These are phyloP conservation scores for Alca torda DNA, from an alignment of 2,797 vertebrate genomes.

Conservation along the genomic window DNA sequence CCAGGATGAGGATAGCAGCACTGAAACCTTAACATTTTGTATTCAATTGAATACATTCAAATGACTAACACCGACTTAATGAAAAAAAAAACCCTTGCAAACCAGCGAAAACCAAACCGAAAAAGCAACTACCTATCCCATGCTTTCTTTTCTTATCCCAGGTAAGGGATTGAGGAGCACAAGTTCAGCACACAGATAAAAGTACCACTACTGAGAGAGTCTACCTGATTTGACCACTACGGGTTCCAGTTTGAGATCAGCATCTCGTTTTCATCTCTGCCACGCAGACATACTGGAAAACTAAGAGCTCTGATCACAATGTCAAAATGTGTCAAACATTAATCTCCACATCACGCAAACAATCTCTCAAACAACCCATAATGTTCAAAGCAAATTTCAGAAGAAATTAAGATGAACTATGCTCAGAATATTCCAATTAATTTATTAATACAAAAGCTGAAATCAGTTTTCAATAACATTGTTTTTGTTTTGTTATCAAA, in stretches of 20 bases:
- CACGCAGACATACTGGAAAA: background rate
- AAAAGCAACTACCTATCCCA: background rate
- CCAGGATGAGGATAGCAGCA: fast-evolving
- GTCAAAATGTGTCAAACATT: background rate
- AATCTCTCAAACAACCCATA: background rate
- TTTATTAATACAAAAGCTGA: background rate
- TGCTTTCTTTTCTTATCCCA: background rate
- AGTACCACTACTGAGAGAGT: background rate
- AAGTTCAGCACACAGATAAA: background rate
- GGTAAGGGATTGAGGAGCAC: background rate
- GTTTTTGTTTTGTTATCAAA: background rate
- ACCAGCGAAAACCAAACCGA: background rate
- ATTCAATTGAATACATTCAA: background rate
- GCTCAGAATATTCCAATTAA: background rate
- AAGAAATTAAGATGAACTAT: background rate
- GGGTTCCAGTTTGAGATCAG: background rate
- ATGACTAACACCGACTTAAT: background rate
- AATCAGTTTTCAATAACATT: background rate
- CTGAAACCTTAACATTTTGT: background rate
- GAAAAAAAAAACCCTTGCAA: background rate
- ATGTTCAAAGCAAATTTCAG: background rate
- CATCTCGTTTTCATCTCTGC: background rate
- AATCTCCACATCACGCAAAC: background rate
- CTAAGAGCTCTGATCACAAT: background rate
- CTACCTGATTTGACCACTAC: background rate